Base-by-base conservation (phyloP, 2,113 vertebrate species). In the Ursus arctos region DNA sequence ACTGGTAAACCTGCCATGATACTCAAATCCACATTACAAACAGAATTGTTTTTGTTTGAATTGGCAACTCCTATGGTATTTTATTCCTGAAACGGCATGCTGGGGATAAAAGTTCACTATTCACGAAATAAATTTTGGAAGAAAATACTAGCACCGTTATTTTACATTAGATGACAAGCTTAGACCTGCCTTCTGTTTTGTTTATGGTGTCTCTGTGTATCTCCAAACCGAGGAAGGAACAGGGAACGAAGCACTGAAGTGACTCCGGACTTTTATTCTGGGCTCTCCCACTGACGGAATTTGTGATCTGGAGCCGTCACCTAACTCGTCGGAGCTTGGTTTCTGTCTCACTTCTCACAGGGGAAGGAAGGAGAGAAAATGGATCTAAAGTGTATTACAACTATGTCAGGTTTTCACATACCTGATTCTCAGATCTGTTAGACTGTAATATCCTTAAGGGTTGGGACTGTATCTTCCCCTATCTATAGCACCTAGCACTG, bases 21-120 rank as follows among this genome's bases (percentile, higher is more conserved):
- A 49, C 40, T 51, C 81, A 57, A 13, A 63, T 59, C 53, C 79
- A 47, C 67, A 40, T 92, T 88, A 84, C 11, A 65, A 83, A 92
- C 43, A 87, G 65, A 76, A 79, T 63, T 94, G 40, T 94, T 94
- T 94, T 57, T 92, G 53, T 96, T 94, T 88, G 77, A 88, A 92
- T 12, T 79, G 67, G 22, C 28, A 79, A 63, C 53, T 76, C 40
- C 53, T 71, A 63, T n/a, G 16, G 40, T 53, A 61, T 59, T 91
- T 97, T 91, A 88, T 69, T 19, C 88, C 82, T 76, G 33, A 43
- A 43, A 87, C 2, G 4, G n/a, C n/a, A n/a, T n/a, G 24, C 43
- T 82, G 76, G 53, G 53, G 59, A 69, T 85, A 63, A 96, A 97
- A 94, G 47, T 85, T 92, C 83, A 57, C 51, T 65, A 72, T 36